Percentiles rank a stretch among this genome's conserved stretches.
Conservation (phyloP, 2,888 invertebrate species). For the Callyntrura guangdongensis region DNA sequence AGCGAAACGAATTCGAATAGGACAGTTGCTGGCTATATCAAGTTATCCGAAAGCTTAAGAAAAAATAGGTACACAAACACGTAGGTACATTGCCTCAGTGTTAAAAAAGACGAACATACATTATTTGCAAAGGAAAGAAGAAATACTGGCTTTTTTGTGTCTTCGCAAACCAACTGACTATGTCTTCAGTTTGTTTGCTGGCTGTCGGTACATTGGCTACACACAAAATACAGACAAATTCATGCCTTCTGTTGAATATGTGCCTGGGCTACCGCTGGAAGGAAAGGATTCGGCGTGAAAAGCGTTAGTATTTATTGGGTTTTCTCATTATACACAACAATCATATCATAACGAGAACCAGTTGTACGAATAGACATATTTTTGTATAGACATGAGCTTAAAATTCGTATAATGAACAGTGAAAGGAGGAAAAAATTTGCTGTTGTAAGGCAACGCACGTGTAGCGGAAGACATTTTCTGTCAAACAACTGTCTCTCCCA, state of each 20-base stretch:
- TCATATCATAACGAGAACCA: too few relatives aligned
- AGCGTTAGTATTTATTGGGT: too few relatives aligned
- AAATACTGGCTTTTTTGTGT: not conserved
- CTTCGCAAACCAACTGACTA: not conserved
- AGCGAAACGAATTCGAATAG: not conserved
- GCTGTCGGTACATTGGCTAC: not conserved
- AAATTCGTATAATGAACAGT: too few relatives aligned
- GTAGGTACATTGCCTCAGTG: too few relatives aligned
- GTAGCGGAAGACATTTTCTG: too few relatives aligned
- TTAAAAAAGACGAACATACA: not conserved
- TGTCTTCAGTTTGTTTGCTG: conserved; percentile 5
- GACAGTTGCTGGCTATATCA: not conserved
- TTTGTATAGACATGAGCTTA: too few relatives aligned
- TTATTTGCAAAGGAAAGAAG: not conserved
- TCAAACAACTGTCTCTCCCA: too few relatives aligned
- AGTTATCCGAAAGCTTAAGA: not conserved
- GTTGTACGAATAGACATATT: too few relatives aligned
- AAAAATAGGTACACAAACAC: too few relatives aligned
- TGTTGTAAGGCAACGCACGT: too few relatives aligned
- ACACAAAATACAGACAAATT: not conserved
- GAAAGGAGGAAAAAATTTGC: too few relatives aligned
- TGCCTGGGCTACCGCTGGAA: not conserved
- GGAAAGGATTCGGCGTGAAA: not conserved
- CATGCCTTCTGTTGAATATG: not conserved
- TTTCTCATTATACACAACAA: too few relatives aligned